phyloP scores from a whole-genome alignment of 2,797 vertebrate species.

The Dallia pectoralis region DNA sequence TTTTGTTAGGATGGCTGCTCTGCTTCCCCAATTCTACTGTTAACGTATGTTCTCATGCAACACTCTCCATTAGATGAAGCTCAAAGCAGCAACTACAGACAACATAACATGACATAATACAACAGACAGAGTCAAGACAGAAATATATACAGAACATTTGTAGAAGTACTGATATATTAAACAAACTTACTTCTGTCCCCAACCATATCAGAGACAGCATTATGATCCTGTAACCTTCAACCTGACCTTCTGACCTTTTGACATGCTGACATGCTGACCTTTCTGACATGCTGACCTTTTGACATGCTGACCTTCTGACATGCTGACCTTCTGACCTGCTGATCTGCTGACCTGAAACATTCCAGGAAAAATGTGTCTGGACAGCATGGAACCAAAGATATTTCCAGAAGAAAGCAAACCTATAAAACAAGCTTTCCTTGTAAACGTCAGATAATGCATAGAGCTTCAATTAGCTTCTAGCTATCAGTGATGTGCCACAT shows the following conservation, averaged over 20 bases:
- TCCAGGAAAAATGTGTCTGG: neutral
- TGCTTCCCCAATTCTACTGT: slow-evolving; percentile 53
- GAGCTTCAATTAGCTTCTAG: neutral
- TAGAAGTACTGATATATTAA: neutral
- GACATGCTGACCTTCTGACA: no score
- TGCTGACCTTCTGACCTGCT: no score
- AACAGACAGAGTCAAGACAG: no score
- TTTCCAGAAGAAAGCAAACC: neutral
- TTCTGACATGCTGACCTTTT: no score
- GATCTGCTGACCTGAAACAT: slow-evolving; percentile 8
- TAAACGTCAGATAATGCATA: neutral
- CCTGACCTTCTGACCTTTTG: slow-evolving; percentile 14
- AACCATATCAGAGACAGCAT: neutral
- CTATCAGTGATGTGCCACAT: slow-evolving; percentile 2
- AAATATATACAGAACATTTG: no score
- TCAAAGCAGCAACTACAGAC: no score
- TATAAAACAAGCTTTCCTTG: neutral
- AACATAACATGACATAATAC: no score
- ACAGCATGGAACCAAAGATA: neutral
- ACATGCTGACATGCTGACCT: no score
- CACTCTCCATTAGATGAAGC: neutral
- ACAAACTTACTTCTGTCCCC: neutral
- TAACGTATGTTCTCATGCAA: slow-evolving; percentile 39
- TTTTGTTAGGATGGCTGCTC: slow-evolving; percentile 54
- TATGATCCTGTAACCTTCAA: neutral